Conservation (phyloP, 2,888 invertebrate genomes). For the Eulithis prunata region DNA sequence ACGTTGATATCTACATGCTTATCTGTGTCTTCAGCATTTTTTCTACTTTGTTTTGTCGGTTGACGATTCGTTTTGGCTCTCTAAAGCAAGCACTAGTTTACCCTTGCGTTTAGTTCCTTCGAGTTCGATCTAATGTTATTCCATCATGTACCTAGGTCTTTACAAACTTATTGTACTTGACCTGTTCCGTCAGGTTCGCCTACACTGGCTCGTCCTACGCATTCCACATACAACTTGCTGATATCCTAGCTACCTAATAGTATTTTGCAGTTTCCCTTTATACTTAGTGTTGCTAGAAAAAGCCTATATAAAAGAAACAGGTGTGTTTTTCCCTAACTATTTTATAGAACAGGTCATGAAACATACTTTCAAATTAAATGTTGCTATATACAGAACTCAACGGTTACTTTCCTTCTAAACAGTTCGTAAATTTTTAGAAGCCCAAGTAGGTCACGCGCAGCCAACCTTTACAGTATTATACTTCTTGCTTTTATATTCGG, state of each 20-base stretch:
- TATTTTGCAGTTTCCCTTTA: constrained; percentile 34
- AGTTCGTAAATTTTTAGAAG: constrained; percentile 1
- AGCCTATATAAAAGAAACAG: neutral
- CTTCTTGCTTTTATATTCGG: constrained; percentile 35
- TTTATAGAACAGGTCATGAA: too few species aligned
- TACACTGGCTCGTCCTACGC: constrained; percentile 38
- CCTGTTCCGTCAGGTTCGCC: constrained; percentile 42
- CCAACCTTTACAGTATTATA: constrained; percentile 47
- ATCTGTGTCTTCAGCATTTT: too few species aligned
- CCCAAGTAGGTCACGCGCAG: constrained; percentile 56
- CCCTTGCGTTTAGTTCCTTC: neutral
- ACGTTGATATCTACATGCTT: too few species aligned
- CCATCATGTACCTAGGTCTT: neutral
- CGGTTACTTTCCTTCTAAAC: neutral
- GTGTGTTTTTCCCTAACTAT: too few species aligned
- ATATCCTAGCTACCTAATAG: constrained; percentile 25
- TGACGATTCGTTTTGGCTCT: neutral
- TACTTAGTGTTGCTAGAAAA: constrained; percentile 2
- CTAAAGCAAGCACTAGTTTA: neutral
- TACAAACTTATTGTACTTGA: constrained; percentile 40
- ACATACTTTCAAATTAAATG: too few species aligned
- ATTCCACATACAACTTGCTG: constrained; percentile 24
- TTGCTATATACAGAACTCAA: too few species aligned
- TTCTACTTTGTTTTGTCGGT: too few species aligned
- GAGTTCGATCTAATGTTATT: constrained; percentile 8